These are phyloP conservation scores for Drosophila albomicans DNA, from an alignment of 1,140 invertebrate genomes.

Conservation along the genomic window DNA sequence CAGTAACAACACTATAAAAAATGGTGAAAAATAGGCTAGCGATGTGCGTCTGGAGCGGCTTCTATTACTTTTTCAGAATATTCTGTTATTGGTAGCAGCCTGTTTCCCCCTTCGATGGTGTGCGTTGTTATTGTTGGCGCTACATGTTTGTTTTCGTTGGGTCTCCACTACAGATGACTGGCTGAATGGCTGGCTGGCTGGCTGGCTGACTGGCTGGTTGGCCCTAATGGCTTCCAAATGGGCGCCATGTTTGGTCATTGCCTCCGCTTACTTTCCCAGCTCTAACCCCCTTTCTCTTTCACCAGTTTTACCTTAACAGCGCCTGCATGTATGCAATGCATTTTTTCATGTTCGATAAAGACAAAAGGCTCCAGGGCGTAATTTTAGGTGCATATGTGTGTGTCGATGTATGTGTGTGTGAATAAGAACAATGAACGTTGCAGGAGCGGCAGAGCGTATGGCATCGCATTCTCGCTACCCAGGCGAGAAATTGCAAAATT, in stretches of 20 bases:
- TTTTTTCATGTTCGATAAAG: conserved; percentile 81
- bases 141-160: conserved; percentile 60
- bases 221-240: conserved; percentile 71
- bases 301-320: neutral
- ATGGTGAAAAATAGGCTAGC: conserved; percentile 21
- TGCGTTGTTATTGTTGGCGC: conserved; percentile 58
- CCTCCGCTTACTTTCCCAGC: neutral
- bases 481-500: conserved; percentile 78
- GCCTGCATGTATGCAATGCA: conserved; percentile 62
- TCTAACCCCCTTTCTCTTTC: neutral
- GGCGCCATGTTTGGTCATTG: conserved; percentile 58
- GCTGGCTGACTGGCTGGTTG: neutral
- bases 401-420: neutral
- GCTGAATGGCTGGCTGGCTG: conserved; percentile 8
- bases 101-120: conserved; percentile 14
- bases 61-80: conserved; percentile 45
- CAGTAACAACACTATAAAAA: neutral
- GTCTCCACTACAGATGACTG: conserved; percentile 5
- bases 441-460: conserved; percentile 35
- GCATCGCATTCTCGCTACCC: conserved; percentile 17
- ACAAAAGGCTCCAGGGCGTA: conserved; percentile 55
- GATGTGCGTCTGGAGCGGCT: conserved; percentile 24
- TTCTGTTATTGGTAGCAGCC: conserved; percentile 23
- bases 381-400: conserved; percentile 20
- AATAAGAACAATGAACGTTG: conserved; percentile 17